Percentiles rank a stretch among this genome's conserved stretches.
phyloP scores from a whole-genome alignment of 2,113 vertebrate genomes.

The Seriola aureovittata region DNA sequence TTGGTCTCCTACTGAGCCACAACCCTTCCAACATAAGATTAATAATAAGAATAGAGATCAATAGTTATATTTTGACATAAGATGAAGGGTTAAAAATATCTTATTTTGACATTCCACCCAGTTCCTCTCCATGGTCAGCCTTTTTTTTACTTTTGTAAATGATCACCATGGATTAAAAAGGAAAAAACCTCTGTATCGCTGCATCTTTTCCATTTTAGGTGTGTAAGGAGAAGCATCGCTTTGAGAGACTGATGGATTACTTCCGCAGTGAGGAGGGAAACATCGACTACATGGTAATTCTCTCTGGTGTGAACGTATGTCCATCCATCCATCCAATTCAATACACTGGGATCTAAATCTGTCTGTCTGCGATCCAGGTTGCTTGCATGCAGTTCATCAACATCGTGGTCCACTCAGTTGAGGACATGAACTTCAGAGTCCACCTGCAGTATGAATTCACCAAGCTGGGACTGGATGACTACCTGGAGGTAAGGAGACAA shows the following conservation, averaged over 20 bases:
- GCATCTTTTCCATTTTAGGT: conserved; percentile 82
- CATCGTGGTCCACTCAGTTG: conserved; percentile 98
- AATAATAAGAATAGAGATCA: not conserved
- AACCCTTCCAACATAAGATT: not conserved
- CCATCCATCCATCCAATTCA: not conserved
- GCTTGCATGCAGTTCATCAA: conserved; percentile 99
- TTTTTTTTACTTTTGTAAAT: not conserved
- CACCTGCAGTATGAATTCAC: conserved; percentile 98
- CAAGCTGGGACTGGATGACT: conserved; percentile 95
- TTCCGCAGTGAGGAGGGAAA: conserved; percentile 97
- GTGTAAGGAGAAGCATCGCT: conserved; percentile 96
- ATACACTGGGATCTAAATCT: not conserved
- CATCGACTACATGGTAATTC: conserved; percentile 96
- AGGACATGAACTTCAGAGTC: conserved; percentile 99
- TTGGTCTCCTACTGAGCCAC: not conserved
- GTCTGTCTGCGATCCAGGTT: conserved; percentile 83
- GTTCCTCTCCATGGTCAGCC: not conserved
- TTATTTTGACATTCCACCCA: not conserved
- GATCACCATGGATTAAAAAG: not conserved
- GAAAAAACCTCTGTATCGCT: not conserved
- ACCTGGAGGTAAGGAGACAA: conserved; percentile 88
- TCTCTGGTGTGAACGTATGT: not conserved
- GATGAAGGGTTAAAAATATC: not conserved
- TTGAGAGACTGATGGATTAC: conserved; percentile 98
- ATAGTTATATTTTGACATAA: not conserved